Base-by-base conservation (phyloP, 2,797 vertebrate species). In the Chrysocyon brachyurus region DNA sequence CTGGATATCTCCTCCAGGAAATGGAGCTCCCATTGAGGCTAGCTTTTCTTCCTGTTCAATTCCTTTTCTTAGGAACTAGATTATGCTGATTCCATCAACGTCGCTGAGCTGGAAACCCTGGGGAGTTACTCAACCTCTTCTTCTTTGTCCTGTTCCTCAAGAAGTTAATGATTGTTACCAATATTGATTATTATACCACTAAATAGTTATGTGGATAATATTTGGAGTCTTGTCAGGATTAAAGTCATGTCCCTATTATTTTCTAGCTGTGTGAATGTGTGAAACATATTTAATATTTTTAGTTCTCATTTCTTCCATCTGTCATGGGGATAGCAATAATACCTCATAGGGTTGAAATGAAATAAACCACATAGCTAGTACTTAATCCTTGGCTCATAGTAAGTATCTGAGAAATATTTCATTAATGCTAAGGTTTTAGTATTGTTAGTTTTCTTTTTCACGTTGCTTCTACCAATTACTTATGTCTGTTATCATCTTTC, bases 321-420 rank as follows among this genome's bases (percentile, higher is more conserved):
- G 31, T 63, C 88, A 36, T 88, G 31, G 10, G 16, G 56, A 10
- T 46, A n/a, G 40, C 40, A 82, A 49, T 28, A 63, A 22, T 75
- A 88, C 8, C 12, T 82, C 14, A 36, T 17, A 88, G 17, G 17
- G 1, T 59, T 92, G 19, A 85, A 91, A 63, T 83, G 54, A 70
- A 94, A 64, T 92, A 75, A 95, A 79, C 5, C 12, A 31, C 36
- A 36, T 33, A 81, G 24, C 63, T 15, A 64, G 16, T 14, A 87
- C 14, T 46, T 83, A 92, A 68, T 92, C 49, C 26, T 90, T 88
- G 64, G n/a, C 7, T 81, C 46, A 95, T 52, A 61, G 12, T 73
- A 73, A 46, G 6, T 90, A 40, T 68, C 15, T 68, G 59, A 78
- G 33, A 96, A 97, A 86, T 92, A 68, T 73, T 97, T 91, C 81